Conservation (phyloP, 2,113 vertebrate genomes). For the Heterochromis multidens region DNA sequence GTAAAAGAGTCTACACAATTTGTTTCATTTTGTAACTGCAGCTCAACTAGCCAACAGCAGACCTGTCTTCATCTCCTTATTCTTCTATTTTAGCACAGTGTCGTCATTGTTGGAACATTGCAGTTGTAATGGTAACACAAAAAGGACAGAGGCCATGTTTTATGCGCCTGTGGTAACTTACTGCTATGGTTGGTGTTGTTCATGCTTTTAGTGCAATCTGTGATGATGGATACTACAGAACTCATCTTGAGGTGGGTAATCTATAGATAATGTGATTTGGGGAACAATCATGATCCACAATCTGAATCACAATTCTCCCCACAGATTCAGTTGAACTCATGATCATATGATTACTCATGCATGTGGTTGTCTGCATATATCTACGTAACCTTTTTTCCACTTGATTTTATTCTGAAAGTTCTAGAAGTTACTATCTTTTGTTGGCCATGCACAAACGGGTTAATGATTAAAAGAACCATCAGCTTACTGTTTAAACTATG, state of each 20-base stretch:
- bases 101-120: background rate
- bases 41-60: background rate
- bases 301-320: background rate
- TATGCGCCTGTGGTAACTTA: background rate
- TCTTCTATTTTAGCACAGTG: constrained; percentile 34
- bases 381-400: rapidly evolving
- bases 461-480: background rate
- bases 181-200: background rate
- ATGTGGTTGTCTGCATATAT: background rate
- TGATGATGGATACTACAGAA: background rate
- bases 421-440: background rate
- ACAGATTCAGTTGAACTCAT: background rate
- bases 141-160: background rate
- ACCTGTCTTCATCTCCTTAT: constrained; percentile 23
- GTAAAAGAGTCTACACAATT: background rate
- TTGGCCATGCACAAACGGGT: background rate
- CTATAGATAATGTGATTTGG: background rate
- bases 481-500: too few relatives aligned
- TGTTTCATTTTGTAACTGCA: constrained; percentile 7
- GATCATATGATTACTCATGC: background rate
- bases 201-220: background rate
- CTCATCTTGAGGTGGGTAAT: background rate
- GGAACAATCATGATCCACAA: background rate
- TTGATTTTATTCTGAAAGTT: background rate
- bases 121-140: background rate